A percentile compares a stretch with the other conserved stretches of the same genome.
phyloP scores from a whole-genome alignment of 2,113 vertebrate genomes.

The Oceanites oceanicus region DNA sequence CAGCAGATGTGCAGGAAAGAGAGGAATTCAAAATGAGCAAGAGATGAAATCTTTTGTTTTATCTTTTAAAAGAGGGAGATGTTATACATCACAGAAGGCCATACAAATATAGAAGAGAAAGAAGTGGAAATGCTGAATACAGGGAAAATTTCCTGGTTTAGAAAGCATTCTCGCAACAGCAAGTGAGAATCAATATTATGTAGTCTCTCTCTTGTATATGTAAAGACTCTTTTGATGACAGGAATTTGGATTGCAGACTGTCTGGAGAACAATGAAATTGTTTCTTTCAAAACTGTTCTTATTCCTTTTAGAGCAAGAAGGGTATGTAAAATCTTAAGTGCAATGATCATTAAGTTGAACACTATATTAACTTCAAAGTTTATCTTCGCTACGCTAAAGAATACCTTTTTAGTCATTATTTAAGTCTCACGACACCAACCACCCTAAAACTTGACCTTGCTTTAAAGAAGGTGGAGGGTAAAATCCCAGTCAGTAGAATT shows the following conservation, averaged over 20 bases:
- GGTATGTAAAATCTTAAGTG: background rate
- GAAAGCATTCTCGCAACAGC: constrained; percentile 21
- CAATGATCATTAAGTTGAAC: background rate
- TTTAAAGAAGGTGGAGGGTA: background rate
- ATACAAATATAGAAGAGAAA: background rate
- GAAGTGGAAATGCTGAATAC: background rate
- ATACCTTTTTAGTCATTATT: background rate
- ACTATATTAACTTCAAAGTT: background rate
- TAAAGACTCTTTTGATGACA: constrained; percentile 23
- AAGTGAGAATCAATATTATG: constrained; percentile 9
- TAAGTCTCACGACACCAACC: background rate
- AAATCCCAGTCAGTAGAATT: background rate
- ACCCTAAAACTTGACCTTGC: background rate
- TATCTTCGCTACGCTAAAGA: background rate
- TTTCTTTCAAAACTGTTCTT: constrained; percentile 4
- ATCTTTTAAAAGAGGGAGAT: background rate
- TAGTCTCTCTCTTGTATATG: background rate
- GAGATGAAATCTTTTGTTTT: background rate
- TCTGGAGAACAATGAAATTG: background rate
- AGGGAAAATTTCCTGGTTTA: background rate
- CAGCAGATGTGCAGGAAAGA: background rate
- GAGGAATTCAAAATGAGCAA: background rate
- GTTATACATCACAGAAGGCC: background rate
- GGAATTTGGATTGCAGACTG: background rate
- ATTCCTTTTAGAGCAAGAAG: background rate